Percentiles rank a stretch among this genome's conserved stretches.
Evolutionary conservation across 2,113 vertebrate genomes (phyloP).

Genomic region (Chionis minor): DNA sequence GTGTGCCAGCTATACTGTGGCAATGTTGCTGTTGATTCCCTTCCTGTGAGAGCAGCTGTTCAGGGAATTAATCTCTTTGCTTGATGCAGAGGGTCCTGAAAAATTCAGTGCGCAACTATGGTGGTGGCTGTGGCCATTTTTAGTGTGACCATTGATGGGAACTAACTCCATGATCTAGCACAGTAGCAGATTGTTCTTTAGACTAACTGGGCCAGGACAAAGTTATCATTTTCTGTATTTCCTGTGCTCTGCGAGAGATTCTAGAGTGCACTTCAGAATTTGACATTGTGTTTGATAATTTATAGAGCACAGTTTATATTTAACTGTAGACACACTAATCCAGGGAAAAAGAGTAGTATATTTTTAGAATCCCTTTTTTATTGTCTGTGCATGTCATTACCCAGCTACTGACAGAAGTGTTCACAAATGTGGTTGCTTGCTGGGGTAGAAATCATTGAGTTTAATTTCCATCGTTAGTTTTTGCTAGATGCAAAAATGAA

Average conservation of each 20-base stretch:
- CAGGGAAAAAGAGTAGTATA: conserved; percentile 45
- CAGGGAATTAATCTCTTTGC: conserved; percentile 20
- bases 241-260: neutral
- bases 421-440: neutral
- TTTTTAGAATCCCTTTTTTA: conserved; percentile 59
- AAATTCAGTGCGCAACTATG: neutral
- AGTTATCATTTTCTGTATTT: conserved; percentile 39
- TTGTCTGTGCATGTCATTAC: conserved; percentile 48
- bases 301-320: conserved; percentile 66
- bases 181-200: conserved; percentile 32
- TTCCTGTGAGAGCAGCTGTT: conserved; percentile 61
- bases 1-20: conserved; percentile 40
- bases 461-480: neutral
- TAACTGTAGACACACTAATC: conserved; percentile 64
- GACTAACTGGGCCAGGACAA: conserved; percentile 46
- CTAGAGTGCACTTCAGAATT: conserved; percentile 51
- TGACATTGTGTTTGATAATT: conserved; percentile 67
- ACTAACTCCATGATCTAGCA: neutral
- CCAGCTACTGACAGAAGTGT: neutral
- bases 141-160: neutral
- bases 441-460: neutral
- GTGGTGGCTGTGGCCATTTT: conserved; percentile 5
- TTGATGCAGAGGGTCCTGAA: conserved; percentile 19
- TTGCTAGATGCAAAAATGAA: neutral
- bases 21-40: conserved; percentile 23